These are phyloP conservation scores for Teleopsis dalmanni DNA, from an alignment of 1,140 invertebrate species.

Conservation along the genomic window DNA sequence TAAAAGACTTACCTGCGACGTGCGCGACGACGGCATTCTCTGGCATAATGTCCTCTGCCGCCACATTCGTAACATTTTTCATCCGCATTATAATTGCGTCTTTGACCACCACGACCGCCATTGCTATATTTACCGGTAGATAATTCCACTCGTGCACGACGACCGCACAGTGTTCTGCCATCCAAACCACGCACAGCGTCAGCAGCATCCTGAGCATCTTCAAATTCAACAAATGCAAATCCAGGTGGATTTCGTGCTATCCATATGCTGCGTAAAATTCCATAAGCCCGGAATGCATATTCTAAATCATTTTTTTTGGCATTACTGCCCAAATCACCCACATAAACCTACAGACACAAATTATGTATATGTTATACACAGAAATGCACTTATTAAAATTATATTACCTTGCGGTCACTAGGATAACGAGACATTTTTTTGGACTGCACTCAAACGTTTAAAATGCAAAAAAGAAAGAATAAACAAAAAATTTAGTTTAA, in stretches of 20 bases:
- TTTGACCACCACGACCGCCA: conserved; percentile 46
- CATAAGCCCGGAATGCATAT: conserved; percentile 91
- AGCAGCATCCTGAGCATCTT: conserved; percentile 82
- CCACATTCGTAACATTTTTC: conserved; percentile 29
- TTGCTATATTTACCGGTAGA: conserved; percentile 76
- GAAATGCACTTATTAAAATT: too few relatives aligned
- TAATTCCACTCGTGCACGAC: conserved; percentile 83
- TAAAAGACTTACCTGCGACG: conserved; percentile 13
- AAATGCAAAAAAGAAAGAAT: background rate
- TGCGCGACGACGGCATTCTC: conserved; percentile 12
- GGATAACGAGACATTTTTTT: conserved; percentile 64
- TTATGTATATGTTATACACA: too few relatives aligned
- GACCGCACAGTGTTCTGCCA: conserved; percentile 76
- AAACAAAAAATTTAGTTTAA: conserved; percentile 6
- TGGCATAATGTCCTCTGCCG: conserved; percentile 13
- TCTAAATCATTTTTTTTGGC: conserved; percentile 87
- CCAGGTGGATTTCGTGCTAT: conserved; percentile 87
- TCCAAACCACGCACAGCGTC: conserved; percentile 73
- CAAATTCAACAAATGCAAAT: conserved; percentile 95
- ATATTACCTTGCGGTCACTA: conserved; percentile 87
- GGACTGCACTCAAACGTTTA: conserved; percentile 6
- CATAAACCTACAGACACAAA: too few relatives aligned
- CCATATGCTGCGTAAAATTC: conserved; percentile 88
- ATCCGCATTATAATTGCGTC: conserved; percentile 46
- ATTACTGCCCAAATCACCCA: conserved; percentile 84